Evolutionary conservation across 2,888 invertebrate species (phyloP).

Genomic region (Helobdella robusta): DNA sequence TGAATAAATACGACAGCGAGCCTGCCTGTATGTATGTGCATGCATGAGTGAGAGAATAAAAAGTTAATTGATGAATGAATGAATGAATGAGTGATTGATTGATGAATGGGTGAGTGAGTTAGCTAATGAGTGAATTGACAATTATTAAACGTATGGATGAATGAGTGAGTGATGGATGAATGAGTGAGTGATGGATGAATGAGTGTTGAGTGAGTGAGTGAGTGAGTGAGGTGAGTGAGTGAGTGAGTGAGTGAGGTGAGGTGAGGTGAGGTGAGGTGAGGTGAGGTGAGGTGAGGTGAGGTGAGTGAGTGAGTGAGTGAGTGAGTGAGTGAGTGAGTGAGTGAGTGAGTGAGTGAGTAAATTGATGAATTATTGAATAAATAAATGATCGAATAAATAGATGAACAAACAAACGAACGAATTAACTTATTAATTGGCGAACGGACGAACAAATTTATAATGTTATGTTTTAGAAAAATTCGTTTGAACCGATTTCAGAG

Average conservation of each 20-base stretch:
- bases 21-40: too few relatives aligned
- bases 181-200: too few relatives aligned
- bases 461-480: too few relatives aligned
- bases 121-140: background rate
- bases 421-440: background rate
- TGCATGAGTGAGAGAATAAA: too few relatives aligned
- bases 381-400: background rate
- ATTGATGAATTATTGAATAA: background rate
- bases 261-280: background rate
- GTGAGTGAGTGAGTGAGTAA: background rate
- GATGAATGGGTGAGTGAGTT: background rate
- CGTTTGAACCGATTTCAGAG: too few relatives aligned
- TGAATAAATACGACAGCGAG: too few relatives aligned
- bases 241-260: background rate
- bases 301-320: background rate
- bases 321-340: background rate
- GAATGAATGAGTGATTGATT: background rate
- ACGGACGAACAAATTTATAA: background rate
- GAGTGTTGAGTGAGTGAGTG: slow-evolving; percentile 9
- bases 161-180: background rate
- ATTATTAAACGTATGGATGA: background rate
- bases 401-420: background rate
- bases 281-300: background rate
- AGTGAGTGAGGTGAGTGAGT: background rate
- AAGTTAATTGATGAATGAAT: background rate